Base-by-base conservation (phyloP, 2,888 invertebrate species). In the Eumerus sabulonum region DNA sequence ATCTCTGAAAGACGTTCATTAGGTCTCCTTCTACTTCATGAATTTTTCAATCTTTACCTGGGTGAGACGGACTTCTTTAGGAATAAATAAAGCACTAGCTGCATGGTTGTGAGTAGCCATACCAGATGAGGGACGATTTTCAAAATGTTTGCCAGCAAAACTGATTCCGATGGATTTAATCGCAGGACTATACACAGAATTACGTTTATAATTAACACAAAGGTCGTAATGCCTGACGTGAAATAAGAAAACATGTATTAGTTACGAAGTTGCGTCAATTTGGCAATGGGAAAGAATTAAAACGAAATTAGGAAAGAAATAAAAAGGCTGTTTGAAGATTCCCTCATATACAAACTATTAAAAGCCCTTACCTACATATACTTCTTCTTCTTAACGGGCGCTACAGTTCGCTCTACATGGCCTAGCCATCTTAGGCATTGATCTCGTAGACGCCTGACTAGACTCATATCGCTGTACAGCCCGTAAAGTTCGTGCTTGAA, bases 41-140 rank as follows among this genome's bases (percentile, higher is more conserved):
- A 40, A 50, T 45, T 40, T 44, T 53, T n/a, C 38, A 45, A 18
- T 82, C 83, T 83, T 27, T 84, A 89, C 89, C 89, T 86, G 47
- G 87, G 86, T n/a, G 89, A 87, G 16, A 88, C 85, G 57, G 86
- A 90, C 87, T 85, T 89, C 88, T 92, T 92, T 76, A 93, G 88
- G 85, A 92, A 91, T 82, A 93, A 89, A 85, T 92, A 91, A 66
- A 90, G 89, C 57, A 93, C 88, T 76, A 93, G 87, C 86, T 93
- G 93, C 27, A 90, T 89, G 83, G 91, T 92, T 82, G 91, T 92
- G 60, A 90, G 87, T 83, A 90, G 91, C 91, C 93, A 92, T 59
- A 91, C 90, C 76, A 92, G 85, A 84, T 92, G 91, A 12, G 93
- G 92, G 64, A 92, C 88, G 13, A 91, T 89, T 36, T 90, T 88